phyloP scores from a whole-genome alignment of 2,888 invertebrate genomes.

The Unio delphinus region DNA sequence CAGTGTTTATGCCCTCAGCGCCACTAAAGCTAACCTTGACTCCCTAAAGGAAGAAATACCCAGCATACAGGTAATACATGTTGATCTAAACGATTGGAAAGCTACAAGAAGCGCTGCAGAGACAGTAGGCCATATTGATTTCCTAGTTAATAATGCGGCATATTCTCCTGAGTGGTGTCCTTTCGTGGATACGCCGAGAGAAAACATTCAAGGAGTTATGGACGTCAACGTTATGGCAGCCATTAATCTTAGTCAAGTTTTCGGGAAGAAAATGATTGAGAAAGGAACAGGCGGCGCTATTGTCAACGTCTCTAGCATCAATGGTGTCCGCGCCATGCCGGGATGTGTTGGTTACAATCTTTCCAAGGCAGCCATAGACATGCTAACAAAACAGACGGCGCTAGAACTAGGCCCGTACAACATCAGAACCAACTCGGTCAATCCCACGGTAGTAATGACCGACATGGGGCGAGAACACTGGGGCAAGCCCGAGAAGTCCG shows the following conservation, averaged over 20 bases:
- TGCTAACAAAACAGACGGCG: slow-evolving; percentile 11
- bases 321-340: neutral
- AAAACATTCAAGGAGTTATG: slow-evolving; percentile 72
- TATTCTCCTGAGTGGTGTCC: slow-evolving; percentile 65
- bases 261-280: slow-evolving; percentile 8
- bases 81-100: slow-evolving; percentile 14
- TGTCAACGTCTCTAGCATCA: slow-evolving; percentile 12
- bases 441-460: slow-evolving; percentile 93
- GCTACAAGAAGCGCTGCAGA: slow-evolving; percentile 7
- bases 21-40: slow-evolving; percentile 6
- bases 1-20: slow-evolving; percentile 8
- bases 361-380: slow-evolving; percentile 6
- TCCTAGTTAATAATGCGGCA: slow-evolving; percentile 11
- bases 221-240: slow-evolving; percentile 9
- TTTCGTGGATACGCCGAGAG: slow-evolving; percentile 6
- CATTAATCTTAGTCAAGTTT: slow-evolving; percentile 11
- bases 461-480: slow-evolving; percentile 85
- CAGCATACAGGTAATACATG: slow-evolving; percentile 2
- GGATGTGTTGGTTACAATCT: slow-evolving; percentile 1
- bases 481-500: slow-evolving; percentile 83
- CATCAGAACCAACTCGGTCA: slow-evolving; percentile 90
- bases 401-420: slow-evolving; percentile 24
- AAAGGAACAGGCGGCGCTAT: slow-evolving; percentile 7
- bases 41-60: slow-evolving; percentile 1
- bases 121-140: slow-evolving; percentile 6